These are phyloP conservation scores for Sogatella furcifera DNA, from an alignment of 1,140 invertebrate species.

Conservation along the genomic window DNA sequence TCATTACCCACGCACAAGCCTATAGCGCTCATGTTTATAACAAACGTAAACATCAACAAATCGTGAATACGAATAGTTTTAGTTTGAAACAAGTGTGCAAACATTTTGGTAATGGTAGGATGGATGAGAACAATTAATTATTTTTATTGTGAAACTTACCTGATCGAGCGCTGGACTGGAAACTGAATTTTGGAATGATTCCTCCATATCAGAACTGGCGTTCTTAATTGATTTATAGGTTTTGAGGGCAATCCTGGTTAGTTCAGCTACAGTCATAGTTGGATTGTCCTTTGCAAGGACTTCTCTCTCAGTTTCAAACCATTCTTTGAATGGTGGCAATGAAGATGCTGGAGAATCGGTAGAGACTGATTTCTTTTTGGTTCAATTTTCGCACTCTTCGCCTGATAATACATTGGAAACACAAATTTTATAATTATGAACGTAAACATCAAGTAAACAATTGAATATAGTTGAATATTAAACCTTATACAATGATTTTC, in stretches of 20 bases:
- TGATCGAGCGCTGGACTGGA: too few species aligned
- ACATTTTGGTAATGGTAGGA: too few species aligned
- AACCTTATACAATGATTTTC: too few species aligned
- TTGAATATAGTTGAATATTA: too few species aligned
- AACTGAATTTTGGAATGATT: too few species aligned
- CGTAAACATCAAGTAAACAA: background rate
- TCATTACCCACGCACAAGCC: too few species aligned
- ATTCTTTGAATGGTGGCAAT: background rate
- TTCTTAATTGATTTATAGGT: background rate
- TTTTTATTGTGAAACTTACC: too few species aligned
- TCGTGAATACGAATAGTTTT: too few species aligned
- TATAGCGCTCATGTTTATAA: too few species aligned
- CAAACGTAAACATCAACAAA: too few species aligned
- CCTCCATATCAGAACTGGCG: background rate
- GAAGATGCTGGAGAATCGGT: background rate
- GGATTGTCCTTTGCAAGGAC: background rate
- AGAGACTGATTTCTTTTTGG: background rate
- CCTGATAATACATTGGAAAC: background rate
- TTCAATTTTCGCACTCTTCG: background rate
- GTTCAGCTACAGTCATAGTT: background rate
- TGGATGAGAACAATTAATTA: too few species aligned
- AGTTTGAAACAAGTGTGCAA: too few species aligned
- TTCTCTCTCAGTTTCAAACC: background rate
- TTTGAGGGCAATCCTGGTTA: background rate
- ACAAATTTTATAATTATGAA: background rate